phyloP scores from a whole-genome alignment of 2,797 vertebrate genomes.

The Cyprinella venusta region DNA sequence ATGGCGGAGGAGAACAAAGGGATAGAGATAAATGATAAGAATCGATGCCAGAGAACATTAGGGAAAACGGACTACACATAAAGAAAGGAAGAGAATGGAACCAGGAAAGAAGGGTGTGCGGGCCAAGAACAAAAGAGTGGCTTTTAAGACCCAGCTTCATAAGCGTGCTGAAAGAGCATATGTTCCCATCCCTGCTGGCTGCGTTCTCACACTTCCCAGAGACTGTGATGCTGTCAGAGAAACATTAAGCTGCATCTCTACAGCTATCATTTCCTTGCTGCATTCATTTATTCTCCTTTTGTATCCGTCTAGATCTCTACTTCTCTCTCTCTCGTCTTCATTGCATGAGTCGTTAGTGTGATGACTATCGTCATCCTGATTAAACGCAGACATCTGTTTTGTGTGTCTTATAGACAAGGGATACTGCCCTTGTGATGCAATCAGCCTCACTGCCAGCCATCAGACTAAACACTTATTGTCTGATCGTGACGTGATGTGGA shows the following conservation, averaged over 20 bases:
- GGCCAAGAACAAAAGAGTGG: constrained; percentile 26
- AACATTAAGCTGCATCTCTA: constrained; percentile 33
- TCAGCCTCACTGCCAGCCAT: constrained; percentile 16
- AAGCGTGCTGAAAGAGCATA: constrained; percentile 24
- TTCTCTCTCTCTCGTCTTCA: neutral
- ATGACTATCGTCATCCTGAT: constrained; percentile 36
- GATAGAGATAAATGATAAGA: constrained; percentile 2
- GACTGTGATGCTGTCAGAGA: constrained; percentile 33
- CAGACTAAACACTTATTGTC: constrained; percentile 29
- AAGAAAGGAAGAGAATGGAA: constrained; percentile 1
- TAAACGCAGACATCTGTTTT: constrained; percentile 48
- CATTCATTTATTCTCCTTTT: constrained; percentile 38
- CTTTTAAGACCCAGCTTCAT: constrained; percentile 25
- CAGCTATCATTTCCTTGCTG: constrained; percentile 35
- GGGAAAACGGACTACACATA: neutral
- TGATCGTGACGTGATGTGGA: constrained; percentile 22
- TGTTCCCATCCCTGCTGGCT: constrained; percentile 10
- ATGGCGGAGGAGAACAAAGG: neutral
- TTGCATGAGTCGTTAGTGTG: constrained; percentile 19
- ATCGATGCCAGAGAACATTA: neutral
- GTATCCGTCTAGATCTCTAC: neutral
- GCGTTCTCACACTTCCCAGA: constrained; percentile 2
- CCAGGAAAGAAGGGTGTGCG: neutral
- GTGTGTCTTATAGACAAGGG: constrained; percentile 14
- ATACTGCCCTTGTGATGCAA: constrained; percentile 35